A percentile compares a stretch with the other conserved stretches of the same genome.
Conservation (phyloP, 2,113 vertebrate species). For the human (Homo sapiens) region GRCh38 chr5:14824001-14824500, state of each 20-base stretch:
- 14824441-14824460: not conserved
- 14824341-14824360: not conserved
- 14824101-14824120: conserved; percentile 13
- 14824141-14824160: not conserved
- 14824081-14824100: conserved; percentile 49
- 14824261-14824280: not conserved
- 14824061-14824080: not conserved
- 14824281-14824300: not conserved
- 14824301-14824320: not conserved
- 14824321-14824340: not conserved
- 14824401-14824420: not conserved
- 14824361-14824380: not conserved
- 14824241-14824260: not conserved
- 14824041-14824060: not conserved
- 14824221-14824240: not conserved
- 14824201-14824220: not conserved
- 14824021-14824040: conserved; percentile 20
- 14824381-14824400: not conserved
- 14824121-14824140: not conserved
- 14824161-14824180: not conserved
- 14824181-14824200: not conserved
- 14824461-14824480: not conserved
- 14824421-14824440: not conserved
- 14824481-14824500: not conserved
- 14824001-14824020: conserved; percentile 54